phyloP scores from a whole-genome alignment of 2,113 vertebrate genomes.

The Cryptomyrus ogoouensis region DNA sequence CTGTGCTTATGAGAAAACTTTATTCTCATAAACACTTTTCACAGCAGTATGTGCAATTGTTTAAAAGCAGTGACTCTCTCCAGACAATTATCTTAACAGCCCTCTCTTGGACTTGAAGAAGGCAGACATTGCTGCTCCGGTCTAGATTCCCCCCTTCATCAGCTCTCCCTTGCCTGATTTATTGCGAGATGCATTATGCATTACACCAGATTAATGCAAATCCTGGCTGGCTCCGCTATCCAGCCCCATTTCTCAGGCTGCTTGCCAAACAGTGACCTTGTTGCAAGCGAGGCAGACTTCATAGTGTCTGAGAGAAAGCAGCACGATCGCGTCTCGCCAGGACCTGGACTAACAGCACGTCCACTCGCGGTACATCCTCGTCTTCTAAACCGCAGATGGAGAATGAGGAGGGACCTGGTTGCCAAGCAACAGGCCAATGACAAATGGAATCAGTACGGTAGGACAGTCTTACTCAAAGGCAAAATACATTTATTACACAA shows the following conservation, averaged over 20 bases:
- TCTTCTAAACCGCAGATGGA: background rate
- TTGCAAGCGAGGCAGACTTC: background rate
- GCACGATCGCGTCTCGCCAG: background rate
- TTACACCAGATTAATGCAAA: background rate
- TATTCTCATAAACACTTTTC: background rate
- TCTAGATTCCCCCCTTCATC: background rate
- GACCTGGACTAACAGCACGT: background rate
- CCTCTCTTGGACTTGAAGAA: background rate
- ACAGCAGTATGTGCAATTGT: background rate
- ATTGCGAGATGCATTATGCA: background rate
- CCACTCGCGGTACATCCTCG: background rate
- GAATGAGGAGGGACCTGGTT: background rate
- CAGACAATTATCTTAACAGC: conserved; percentile 6
- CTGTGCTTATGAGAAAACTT: background rate
- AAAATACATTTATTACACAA: background rate
- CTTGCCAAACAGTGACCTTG: background rate
- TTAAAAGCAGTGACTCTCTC: background rate
- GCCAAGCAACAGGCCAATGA: conserved; percentile 10
- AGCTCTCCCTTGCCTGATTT: background rate
- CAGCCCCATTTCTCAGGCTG: background rate
- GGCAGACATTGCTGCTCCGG: background rate
- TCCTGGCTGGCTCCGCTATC: background rate
- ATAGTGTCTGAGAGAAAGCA: background rate
- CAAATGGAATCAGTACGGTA: background rate
- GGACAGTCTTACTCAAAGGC: background rate